phyloP scores from a whole-genome alignment of 2,113 vertebrate species.

The Crotalus helleri region DNA sequence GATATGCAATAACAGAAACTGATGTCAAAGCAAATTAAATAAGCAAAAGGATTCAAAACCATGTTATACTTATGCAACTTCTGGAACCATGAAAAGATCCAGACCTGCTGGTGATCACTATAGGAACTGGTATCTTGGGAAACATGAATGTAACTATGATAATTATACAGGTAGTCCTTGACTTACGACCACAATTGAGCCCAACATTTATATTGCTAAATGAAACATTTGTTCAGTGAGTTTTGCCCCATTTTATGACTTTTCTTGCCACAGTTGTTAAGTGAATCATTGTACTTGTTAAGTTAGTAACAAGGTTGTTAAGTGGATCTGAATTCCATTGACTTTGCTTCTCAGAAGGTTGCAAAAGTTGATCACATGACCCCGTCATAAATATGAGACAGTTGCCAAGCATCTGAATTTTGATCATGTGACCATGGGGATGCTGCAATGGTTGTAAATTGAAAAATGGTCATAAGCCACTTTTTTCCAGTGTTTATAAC shows the following conservation, averaged over 20 bases:
- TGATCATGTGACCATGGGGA: background rate
- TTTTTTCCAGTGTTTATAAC: no score
- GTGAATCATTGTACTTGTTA: background rate
- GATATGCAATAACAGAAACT: fast-evolving
- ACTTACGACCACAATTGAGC: background rate
- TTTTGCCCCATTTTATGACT: background rate
- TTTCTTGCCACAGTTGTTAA: background rate
- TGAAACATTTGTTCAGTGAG: background rate
- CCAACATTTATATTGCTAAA: background rate
- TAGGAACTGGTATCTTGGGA: background rate
- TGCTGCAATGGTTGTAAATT: background rate
- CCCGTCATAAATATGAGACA: background rate
- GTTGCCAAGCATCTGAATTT: background rate
- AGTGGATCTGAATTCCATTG: background rate
- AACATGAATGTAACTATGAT: background rate
- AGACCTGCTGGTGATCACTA: no score
- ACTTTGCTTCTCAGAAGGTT: background rate
- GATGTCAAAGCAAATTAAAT: background rate
- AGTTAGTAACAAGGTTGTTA: background rate
- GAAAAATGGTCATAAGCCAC: no score
- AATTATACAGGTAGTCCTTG: background rate
- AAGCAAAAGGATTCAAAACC: background rate
- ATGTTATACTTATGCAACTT: background rate
- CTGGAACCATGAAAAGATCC: background rate
- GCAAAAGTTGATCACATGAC: background rate